Evolutionary conservation across 2,888 invertebrate species (phyloP).

Genomic region (Ephialtes manifestator): DNA sequence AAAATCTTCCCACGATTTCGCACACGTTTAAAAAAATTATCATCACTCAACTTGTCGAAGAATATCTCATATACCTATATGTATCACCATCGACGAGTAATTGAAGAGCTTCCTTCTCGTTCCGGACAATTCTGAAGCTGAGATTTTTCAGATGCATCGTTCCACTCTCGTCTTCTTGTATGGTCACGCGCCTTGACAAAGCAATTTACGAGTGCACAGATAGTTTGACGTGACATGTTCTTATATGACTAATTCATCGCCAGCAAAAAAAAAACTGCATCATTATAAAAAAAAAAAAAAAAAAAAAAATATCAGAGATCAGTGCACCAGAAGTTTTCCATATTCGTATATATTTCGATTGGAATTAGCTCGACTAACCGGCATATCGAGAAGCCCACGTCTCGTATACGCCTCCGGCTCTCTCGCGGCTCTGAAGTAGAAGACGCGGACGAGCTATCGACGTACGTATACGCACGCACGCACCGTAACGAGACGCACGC

Average conservation of each 20-base stretch:
- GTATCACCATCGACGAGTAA: slow-evolving; percentile 87
- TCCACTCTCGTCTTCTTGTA: slow-evolving; percentile 86
- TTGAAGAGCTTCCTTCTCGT: slow-evolving; percentile 87
- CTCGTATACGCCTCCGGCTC: slow-evolving; percentile 32
- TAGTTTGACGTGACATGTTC: slow-evolving; percentile 6
- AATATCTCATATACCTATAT: slow-evolving; percentile 84
- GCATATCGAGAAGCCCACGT: slow-evolving; percentile 61
- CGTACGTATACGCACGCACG: slow-evolving; percentile 10
- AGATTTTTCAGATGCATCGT: slow-evolving; percentile 86
- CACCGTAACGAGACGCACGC: slow-evolving; percentile 63
- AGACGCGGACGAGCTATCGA: slow-evolving; percentile 27
- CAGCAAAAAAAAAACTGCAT: slow-evolving; percentile 9
- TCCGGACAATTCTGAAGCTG: slow-evolving; percentile 85
- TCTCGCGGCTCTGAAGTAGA: neutral
- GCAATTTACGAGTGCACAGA: slow-evolving; percentile 1
- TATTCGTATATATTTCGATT: slow-evolving; percentile 56
- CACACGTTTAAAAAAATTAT: neutral
- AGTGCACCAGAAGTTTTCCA: slow-evolving; percentile 30
- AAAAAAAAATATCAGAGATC: neutral
- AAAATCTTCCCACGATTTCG: too few species aligned
- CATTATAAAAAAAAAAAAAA: neutral
- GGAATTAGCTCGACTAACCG: slow-evolving; percentile 57
- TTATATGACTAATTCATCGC: slow-evolving; percentile 23
- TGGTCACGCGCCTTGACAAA: slow-evolving; percentile 83
- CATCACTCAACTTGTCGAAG: neutral